Evolutionary conservation across 2,888 invertebrate genomes (phyloP), one percentile per base, ranked within the genome.

Genomic region (Caenorhabditis drosophilae): DNA sequence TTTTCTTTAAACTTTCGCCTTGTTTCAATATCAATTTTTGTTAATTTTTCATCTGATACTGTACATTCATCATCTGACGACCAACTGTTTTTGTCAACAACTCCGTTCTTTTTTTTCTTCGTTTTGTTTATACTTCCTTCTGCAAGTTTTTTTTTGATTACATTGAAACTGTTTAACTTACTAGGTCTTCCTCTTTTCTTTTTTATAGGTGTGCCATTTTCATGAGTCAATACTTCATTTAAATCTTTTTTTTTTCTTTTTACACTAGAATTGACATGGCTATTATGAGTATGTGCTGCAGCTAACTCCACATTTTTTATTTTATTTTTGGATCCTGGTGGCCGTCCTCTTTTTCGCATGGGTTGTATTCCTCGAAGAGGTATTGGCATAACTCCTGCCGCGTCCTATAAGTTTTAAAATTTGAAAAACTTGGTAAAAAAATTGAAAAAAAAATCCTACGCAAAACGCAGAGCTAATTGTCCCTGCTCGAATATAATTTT

Each of bases 61-160:
- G 36, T 9, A 38, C 6, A 38, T 18, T 6, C 7, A 11, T 6
- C 38, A 38, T 38, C 38, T n/a, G 15, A 11, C 38, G n/a, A n/a
- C 9, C 7, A n/a, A 6, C 38, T n/a, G 15, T 31, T 31, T 31
- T 31, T 40, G 9, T 23, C 23, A 42, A 23, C 42, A 23, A 42
- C 15, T 2, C 20, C n/a, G n/a, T n/a, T n/a, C n/a, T n/a, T n/a
- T n/a, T n/a, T n/a, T n/a, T 20, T 22, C 18, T 3, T 9, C 42
- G 42, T 42, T 42, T n/a, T 42, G 15, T 42, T 42, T 9, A 42
- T 23, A 42, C 42, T 45, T 45, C 44, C 26, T 16, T 45, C 44
- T 45, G 44, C 27, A 45, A 45, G 4, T 36, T 36, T 9, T 31
- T 31, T 31, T 31, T 31, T 31, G 31, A 31, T n/a, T n/a, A n/a